phyloP scores from a whole-genome alignment of 2,797 vertebrate species.

The Pyrrhura leucotis region DNA sequence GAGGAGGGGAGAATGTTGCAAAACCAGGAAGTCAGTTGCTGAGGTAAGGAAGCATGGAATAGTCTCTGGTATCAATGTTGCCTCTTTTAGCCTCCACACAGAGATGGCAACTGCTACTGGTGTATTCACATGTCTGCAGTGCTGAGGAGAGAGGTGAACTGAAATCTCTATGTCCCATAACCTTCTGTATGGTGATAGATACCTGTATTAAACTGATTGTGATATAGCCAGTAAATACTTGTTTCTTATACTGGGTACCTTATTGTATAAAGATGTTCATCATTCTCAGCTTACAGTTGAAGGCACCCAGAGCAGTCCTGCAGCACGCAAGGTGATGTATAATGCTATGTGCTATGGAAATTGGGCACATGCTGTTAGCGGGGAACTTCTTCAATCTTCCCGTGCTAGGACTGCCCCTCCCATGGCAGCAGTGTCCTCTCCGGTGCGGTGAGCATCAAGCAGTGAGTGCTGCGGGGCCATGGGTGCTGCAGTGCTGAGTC shows the following conservation, averaged over 20 bases:
- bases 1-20: background rate
- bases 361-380: background rate
- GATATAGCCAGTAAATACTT: background rate
- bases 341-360: background rate
- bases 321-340: background rate
- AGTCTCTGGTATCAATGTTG: background rate
- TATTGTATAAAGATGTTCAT: background rate
- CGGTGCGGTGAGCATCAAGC: fast-evolving
- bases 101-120: fast-evolving
- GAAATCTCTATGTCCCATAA: background rate
- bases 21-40: background rate
- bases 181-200: background rate
- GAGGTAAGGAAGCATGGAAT: fast-evolving
- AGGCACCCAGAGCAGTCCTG: background rate
- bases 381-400: background rate
- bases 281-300: background rate
- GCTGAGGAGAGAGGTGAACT: background rate
- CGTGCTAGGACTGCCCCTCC: fast-evolving
- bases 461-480: background rate
- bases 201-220: background rate
- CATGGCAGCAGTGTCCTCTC: background rate
- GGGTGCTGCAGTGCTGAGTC: fast-evolving
- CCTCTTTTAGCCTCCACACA: fast-evolving
- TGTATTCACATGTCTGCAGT: background rate
- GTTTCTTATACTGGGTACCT: background rate